These are phyloP conservation scores for Thereva unica DNA, from an alignment of 2,888 invertebrate genomes.

Conservation along the genomic window DNA sequence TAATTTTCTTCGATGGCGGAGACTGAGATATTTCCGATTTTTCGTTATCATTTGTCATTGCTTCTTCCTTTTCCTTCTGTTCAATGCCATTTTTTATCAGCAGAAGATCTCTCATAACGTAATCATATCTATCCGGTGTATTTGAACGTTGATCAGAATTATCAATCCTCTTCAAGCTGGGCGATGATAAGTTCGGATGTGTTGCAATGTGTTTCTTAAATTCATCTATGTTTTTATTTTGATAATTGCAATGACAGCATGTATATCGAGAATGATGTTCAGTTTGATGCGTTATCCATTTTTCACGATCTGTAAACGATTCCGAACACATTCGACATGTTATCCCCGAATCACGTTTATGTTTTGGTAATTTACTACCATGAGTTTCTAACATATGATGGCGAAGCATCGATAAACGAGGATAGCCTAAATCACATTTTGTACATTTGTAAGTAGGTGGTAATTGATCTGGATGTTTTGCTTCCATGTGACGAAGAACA, in stretches of 20 bases:
- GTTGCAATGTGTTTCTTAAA: slow-evolving; percentile 42
- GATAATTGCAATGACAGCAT: slow-evolving; percentile 44
- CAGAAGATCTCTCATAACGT: slow-evolving; percentile 57
- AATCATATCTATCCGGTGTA: slow-evolving; percentile 52
- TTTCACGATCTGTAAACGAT: slow-evolving; percentile 39
- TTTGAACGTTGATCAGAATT: slow-evolving; percentile 6
- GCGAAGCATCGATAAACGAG: slow-evolving; percentile 55
- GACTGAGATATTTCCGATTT: not conserved
- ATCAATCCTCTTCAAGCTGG: not conserved
- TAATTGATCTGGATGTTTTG: slow-evolving; percentile 58
- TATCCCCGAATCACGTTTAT: slow-evolving; percentile 54
- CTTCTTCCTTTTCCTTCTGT: slow-evolving; percentile 51
- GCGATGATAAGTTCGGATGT: slow-evolving; percentile 36
- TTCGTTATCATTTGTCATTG: slow-evolving; percentile 42
- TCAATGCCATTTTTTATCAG: slow-evolving; percentile 52
- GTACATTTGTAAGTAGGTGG: slow-evolving; percentile 58
- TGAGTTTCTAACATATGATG: slow-evolving; percentile 57
- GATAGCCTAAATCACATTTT: slow-evolving; percentile 55
- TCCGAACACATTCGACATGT: slow-evolving; percentile 44
- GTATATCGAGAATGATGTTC: slow-evolving; percentile 36
- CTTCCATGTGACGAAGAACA: slow-evolving; percentile 58
- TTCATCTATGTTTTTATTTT: slow-evolving; percentile 38
- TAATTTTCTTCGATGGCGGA: slow-evolving; percentile 39
- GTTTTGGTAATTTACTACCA: slow-evolving; percentile 51
- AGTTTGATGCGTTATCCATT: slow-evolving; percentile 44